Evolutionary conservation across 2,113 vertebrate species (phyloP), one percentile per base, ranked within the genome.

Genomic region (Bambusicola thoracicus): DNA sequence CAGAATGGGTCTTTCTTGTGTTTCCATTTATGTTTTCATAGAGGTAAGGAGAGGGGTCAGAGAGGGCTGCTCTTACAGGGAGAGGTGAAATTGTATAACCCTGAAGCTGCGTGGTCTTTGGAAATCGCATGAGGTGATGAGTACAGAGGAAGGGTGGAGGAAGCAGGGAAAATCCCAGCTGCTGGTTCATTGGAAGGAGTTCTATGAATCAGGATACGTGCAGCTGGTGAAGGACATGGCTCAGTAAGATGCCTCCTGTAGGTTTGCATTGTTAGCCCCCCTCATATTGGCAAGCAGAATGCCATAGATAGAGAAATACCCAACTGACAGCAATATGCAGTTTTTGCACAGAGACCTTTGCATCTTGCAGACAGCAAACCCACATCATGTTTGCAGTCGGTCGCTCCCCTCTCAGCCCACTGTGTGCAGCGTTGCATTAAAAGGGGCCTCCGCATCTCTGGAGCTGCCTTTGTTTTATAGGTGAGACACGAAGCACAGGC

Each of bases 81-180:
- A 81, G 17, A 74, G n/a, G 8, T 46, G 30, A 30, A 86, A 87
- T 74, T 77, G 48, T 21, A 9, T 15, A 68, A 65, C 32, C 55
- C 41, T 44, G 40, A 75, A 87, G 76, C 27, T 41, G 63, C 78
- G 43, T 24, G 27, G 29, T 85, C 69, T 72, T 67, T 61, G 41
- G 76, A 41, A 68, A 10, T 34, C 87, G 63, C 0, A 2, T 91
- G 87, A 40, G 75, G 74, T 51, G 85, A 73, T 18, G 79, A 88
- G 55, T 15, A 59, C 70, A 69, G 67, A 80, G 87, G 62, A 91
- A 89, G 87, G 85, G 67, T 91, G 74, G 49, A 96, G 83, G 81
- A 88, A 94, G 61, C 13, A 5, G 67, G 89, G 92, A 80, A 94
- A 90, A 94, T 90, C 91, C 81, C 25, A 73, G 58, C 87, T 85